Base-by-base conservation (phyloP, 2,113 vertebrate genomes). In the Oncorhynchus gorbuscha region DNA sequence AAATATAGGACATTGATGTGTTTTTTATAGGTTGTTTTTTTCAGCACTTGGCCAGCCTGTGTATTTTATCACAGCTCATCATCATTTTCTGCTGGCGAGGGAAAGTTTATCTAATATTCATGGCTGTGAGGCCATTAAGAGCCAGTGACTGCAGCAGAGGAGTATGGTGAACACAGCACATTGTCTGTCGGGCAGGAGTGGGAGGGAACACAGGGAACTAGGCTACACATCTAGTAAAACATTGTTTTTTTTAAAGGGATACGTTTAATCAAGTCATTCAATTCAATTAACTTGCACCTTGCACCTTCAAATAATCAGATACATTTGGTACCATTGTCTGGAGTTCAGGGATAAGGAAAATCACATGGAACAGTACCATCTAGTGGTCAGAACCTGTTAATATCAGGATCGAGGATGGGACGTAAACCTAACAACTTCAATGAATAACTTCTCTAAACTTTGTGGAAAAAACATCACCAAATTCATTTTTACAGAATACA, bases 21-120 rank as follows among this genome's bases (percentile, higher is more conserved):
- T 67, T 67, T 55, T 28, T 67, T 28, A 67, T n/a, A 66, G 11
- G 11, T 67, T 28, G 13, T 30, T 30, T 67, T 67, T 24, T 30
- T 67, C 12, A 67, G 76, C 49, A 35, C 73, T 69, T 12, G 68
- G 14, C 76, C 51, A 24, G 65, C 58, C 18, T 83, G 75, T 85
- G 78, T 83, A 5, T 83, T 84, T 89, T 80, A 75, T 71, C 79
- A 67, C 51, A 76, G 83, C 71, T 73, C 13, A 77, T 92, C 89
- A 89, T 92, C 83, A 85, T 81, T 90, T 89, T 88, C 77, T 16
- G 22, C 83, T 81, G 79, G 76, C n/a, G 13, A 85, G 87, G 89
- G 92, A 90, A 94, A 92, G 91, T 90, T 79, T 91, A 93, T 93
- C 91, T 93, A 93, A 94, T 94, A 93, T 93, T 94, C 89, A 93